Base-by-base conservation (phyloP, 2,888 invertebrate genomes). In the Rhagonycha lutea region DNA sequence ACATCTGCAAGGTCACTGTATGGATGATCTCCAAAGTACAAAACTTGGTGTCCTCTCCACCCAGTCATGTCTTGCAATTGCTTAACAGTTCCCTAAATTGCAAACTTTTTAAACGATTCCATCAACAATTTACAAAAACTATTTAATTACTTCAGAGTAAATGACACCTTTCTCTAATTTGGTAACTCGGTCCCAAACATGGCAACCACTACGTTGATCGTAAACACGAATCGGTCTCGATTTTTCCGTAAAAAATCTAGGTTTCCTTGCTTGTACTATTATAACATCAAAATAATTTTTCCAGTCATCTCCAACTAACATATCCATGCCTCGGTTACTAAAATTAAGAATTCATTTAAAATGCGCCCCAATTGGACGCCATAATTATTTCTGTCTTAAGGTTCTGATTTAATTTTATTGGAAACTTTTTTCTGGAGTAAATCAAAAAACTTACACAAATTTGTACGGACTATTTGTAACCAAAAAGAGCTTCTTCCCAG, bases 21-120 rank as follows among this genome's bases (percentile, higher is more conserved):
- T 0, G 98, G 98, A 89, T 99, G 99, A 89, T 99, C 99, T 0
- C 99, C 98, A 88, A 98, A 98, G 88, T 99, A 99, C 23, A 99
- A 88, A 62, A 98, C 98, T 83, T 96, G 95, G 83, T 96, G 95
- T 0, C 97, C 97, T 74, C 91, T 89, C 98, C 98, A 98, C 0
- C 96, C 97, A 0, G 98, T 98, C 86, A 98, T 90, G 76, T 96
- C 94, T 87, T 97, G 96, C 32, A 99, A 89, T 86, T 97, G 95
- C 83, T 94, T 94, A 18, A 98, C 95, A 61, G 98, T 98, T 0
- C 98, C 98, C 96, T 97, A 85, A 63, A 74, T 65, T 65, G 63
- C 11, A 23, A 65, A 65, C n/a, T 65, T 12, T 65, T 24, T 26
- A 65, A n/a, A 76, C 68, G 24, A 65, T 65, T 28, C 24, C 24